Conservation (phyloP, 2,888 invertebrate species). For the Bembecia ichneumoniformis region DNA sequence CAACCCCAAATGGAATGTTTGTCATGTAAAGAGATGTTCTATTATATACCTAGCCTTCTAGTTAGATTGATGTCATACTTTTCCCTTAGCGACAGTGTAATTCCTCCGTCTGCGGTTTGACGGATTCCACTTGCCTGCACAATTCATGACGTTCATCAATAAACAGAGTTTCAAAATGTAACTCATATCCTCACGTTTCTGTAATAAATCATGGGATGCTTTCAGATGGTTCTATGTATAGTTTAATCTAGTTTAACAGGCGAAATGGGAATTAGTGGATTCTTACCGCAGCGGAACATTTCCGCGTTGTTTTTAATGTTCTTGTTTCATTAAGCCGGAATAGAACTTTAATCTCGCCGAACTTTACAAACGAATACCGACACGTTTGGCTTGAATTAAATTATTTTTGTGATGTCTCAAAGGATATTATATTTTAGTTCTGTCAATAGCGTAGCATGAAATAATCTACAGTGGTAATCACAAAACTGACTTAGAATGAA, state of each 20-base stretch:
- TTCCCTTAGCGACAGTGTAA: slow-evolving; percentile 4
- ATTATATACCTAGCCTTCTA: too few relatives aligned
- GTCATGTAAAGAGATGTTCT: too few relatives aligned
- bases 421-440: neutral
- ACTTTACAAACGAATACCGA: neutral
- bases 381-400: neutral
- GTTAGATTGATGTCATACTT: slow-evolving; percentile 8
- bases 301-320: slow-evolving; percentile 35
- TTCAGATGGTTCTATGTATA: slow-evolving; percentile 56
- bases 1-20: too few relatives aligned
- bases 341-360: slow-evolving; percentile 12
- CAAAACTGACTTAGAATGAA: too few relatives aligned
- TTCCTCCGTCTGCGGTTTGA: neutral
- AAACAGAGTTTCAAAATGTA: slow-evolving; percentile 20
- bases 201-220: slow-evolving; percentile 48
- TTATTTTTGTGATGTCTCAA: neutral
- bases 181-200: slow-evolving; percentile 48
- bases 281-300: slow-evolving; percentile 33
- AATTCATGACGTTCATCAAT: slow-evolving; percentile 16
- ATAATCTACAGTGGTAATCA: too few relatives aligned
- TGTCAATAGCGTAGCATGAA: too few relatives aligned
- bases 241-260: slow-evolving; percentile 46
- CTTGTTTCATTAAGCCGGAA: slow-evolving; percentile 10
- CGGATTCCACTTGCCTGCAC: neutral
- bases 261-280: slow-evolving; percentile 46